These are phyloP conservation scores for Cynodonichthys magdalenae DNA, from an alignment of 2,797 vertebrate genomes.

Conservation along the genomic window DNA sequence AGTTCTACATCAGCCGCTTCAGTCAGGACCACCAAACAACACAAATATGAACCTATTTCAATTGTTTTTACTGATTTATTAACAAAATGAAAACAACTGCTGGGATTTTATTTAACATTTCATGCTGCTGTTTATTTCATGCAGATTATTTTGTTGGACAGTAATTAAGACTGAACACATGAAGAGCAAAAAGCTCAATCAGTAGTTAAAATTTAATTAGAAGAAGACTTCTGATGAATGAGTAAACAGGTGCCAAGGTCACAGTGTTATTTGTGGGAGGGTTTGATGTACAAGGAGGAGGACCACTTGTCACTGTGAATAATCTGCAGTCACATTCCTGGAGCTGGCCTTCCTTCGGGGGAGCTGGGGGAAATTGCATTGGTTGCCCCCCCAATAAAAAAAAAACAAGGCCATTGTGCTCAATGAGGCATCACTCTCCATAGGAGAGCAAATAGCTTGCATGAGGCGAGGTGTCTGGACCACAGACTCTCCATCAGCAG, in stretches of 20 bases:
- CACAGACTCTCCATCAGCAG: constrained; percentile 42
- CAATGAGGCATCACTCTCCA: constrained; percentile 57
- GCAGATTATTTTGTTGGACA: too few species aligned
- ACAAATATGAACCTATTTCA: too few species aligned
- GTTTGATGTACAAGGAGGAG: constrained; percentile 14
- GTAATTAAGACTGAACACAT: too few species aligned
- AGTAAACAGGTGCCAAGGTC: constrained; percentile 24
- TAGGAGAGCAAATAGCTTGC: constrained; percentile 51
- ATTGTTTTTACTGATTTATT: too few species aligned
- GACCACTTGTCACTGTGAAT: constrained; percentile 53
- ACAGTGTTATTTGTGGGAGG: constrained; percentile 3
- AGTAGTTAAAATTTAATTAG: background rate
- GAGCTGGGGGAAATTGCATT: constrained; percentile 38
- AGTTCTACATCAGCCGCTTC: background rate
- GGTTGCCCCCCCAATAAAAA: constrained; percentile 1
- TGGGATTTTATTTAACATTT: too few species aligned
- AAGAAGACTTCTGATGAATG: constrained; percentile 20
- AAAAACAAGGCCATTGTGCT: constrained; percentile 45
- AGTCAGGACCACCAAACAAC: background rate
- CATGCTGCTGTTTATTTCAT: too few species aligned
- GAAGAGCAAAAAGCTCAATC: background rate
- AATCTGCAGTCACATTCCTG: constrained; percentile 35
- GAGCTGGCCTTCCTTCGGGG: constrained; percentile 3
- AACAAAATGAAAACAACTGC: too few species aligned
- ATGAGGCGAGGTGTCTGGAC: constrained; percentile 51